Evolutionary conservation across 37 sponge, comb jelly and placozoan genomes (phyloP), one percentile per base, ranked within the genome.

Genomic region (Diacarnus erythraeanus): DNA sequence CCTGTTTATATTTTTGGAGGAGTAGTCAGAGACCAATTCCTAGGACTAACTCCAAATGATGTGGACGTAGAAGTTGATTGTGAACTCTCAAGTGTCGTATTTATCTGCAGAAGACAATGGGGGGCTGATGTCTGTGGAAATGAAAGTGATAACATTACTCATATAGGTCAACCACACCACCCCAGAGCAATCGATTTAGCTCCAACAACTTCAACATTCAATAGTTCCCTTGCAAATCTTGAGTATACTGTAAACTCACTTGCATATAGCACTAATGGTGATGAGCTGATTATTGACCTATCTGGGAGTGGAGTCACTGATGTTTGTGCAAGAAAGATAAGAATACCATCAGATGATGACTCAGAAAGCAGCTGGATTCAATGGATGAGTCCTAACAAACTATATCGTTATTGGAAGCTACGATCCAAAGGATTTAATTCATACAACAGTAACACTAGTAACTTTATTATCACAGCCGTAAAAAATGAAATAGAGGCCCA

Each of bases 401-500:
- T 80, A 6, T 80, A 71, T 56, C 70, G 80, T 0, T 69, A 35
- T n/a, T 80, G 71, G 71, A 80, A 80, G 30, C 61, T 80, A 20
- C 80, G 80, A 1, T 18, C 17, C 3, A 80, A 70, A 29, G 80
- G 41, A n/a, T 70, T 70, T 0, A 21, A 34, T 36, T 38, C 71
- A 38, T 57, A 38, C 35, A 71, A 69, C 42, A 27, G 4, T 15
- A 57, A 51, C 4, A 70, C 71, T 1, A 25, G n/a, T 4, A 26
- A 64, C 27, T 78, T 29, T 43, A 78, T 78, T 41, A 37, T 60
- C 10, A 2, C 18, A 15, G 3, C 5, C n/a, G 20, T 58, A 10
- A 59, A 60, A 38, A 59, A 31, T 4, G 41, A 8, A 27, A 76
- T 76, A 36, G 42, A 47, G 12, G 51, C 51, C 12, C 6, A 47